A percentile compares a stretch with the other conserved stretches of the same genome.
Evolutionary conservation across 2,113 vertebrate species (phyloP).

Genomic region (Nestor notabilis): DNA sequence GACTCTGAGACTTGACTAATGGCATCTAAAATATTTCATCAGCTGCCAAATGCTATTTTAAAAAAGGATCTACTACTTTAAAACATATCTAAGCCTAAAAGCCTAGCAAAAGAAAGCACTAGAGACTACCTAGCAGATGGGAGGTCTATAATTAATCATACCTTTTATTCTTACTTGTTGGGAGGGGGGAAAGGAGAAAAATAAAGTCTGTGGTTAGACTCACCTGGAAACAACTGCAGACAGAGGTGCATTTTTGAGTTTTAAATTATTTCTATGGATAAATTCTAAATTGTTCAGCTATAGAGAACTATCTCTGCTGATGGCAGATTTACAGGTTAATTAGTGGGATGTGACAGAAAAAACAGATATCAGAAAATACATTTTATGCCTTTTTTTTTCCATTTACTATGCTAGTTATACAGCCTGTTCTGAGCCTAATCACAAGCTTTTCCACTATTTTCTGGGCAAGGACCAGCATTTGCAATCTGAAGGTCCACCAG

Average conservation of each 20-base stretch:
- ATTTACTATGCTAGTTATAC: background rate
- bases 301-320: background rate
- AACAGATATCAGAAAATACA: background rate
- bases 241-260: background rate
- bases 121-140: conserved; percentile 28
- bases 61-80: background rate
- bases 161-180: conserved; percentile 56
- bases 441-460: background rate
- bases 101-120: conserved; percentile 27
- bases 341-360: background rate
- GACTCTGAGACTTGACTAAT: background rate
- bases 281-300: background rate
- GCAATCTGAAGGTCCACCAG: background rate
- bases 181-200: conserved; percentile 20
- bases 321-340: background rate
- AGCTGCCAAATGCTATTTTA: background rate
- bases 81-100: conserved; percentile 32
- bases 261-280: background rate
- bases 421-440: background rate
- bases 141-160: conserved; percentile 25
- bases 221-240: conserved; percentile 10
- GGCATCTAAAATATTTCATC: background rate
- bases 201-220: conserved; percentile 58
- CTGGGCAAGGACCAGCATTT: background rate
- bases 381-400: background rate